A percentile compares a stretch with the other conserved stretches of the same genome.
These are phyloP conservation scores for Cotesia chilonis DNA, from an alignment of 1,140 invertebrate genomes.

Conservation along the genomic window DNA sequence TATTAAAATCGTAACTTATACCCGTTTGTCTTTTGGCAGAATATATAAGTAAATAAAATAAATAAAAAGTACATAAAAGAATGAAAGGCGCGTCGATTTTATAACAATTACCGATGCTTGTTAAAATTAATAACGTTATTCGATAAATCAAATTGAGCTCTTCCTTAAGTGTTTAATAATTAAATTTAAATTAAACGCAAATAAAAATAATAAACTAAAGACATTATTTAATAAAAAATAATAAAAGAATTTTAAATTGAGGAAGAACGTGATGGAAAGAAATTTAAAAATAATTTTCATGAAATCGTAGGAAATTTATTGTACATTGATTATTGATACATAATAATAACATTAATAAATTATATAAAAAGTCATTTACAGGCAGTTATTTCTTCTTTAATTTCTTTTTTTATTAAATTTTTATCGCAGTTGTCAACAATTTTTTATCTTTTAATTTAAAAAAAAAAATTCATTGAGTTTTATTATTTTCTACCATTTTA, in stretches of 20 bases:
- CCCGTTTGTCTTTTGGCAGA: constrained; percentile 24
- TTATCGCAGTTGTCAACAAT: not conserved
- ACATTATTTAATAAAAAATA: constrained; percentile 28
- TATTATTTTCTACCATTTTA: constrained; percentile 27
- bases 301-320: constrained; percentile 63
- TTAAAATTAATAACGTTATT: constrained; percentile 40
- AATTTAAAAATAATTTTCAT: constrained; percentile 35
- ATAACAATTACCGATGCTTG: constrained; percentile 41
- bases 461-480: constrained; percentile 10
- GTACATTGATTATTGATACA: constrained; percentile 67
- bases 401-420: constrained; percentile 5
- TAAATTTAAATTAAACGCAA: constrained; percentile 4
- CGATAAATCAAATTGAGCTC: constrained; percentile 37
- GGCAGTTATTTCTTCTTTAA: constrained; percentile 41
- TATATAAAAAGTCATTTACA: constrained; percentile 63
- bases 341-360: constrained; percentile 65
- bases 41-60: constrained; percentile 18
- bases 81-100: constrained; percentile 39
- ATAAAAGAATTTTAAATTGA: constrained; percentile 24
- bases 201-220: constrained; percentile 27
- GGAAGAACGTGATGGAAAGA: constrained; percentile 35
- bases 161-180: constrained; percentile 24
- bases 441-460: constrained; percentile 19
- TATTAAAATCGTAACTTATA: constrained; percentile 14
- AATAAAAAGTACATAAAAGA: constrained; percentile 26